Percentiles rank a stretch among this genome's conserved stretches.
These are phyloP conservation scores for Lutjanus erythropterus DNA, from an alignment of 2,113 vertebrate genomes.

Conservation along the genomic window DNA sequence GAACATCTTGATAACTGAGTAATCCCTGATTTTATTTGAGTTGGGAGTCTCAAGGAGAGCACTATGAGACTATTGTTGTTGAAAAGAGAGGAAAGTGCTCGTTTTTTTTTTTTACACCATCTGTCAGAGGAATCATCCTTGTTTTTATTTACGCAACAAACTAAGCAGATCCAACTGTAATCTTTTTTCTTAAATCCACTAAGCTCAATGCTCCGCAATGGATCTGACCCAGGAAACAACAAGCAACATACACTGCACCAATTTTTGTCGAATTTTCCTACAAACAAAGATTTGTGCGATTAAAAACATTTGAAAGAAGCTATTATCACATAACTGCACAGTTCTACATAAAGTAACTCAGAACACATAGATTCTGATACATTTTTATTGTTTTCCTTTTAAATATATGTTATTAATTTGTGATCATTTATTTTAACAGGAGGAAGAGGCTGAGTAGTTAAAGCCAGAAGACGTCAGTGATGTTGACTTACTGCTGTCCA, in stretches of 20 bases:
- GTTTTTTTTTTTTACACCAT: not conserved
- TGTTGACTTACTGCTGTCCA: slow-evolving; percentile 47
- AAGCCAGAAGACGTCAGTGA: slow-evolving; percentile 15
- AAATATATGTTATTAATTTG: slow-evolving; percentile 7
- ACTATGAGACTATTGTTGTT: not conserved
- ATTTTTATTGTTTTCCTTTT: not conserved
- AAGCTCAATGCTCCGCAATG: not conserved
- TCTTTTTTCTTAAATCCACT: slow-evolving; percentile 22
- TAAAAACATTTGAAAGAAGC: not conserved
- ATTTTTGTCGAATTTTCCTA: not conserved
- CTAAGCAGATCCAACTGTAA: slow-evolving; percentile 22
- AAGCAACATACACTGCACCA: not conserved
- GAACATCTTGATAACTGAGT: not conserved
- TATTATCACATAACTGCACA: not conserved
- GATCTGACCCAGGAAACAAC: slow-evolving; percentile 7
- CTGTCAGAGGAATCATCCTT: not conserved
- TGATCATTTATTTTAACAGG: slow-evolving; percentile 59
- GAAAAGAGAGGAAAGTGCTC: not conserved
- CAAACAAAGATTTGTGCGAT: not conserved
- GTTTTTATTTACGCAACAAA: slow-evolving; percentile 27
- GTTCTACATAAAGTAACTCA: not conserved
- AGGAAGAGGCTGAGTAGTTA: slow-evolving; percentile 77
- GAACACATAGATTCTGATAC: not conserved
- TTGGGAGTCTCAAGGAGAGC: not conserved
- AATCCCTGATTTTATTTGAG: not conserved